Base-by-base conservation (phyloP, 2,797 vertebrate genomes). In the Microtus agrestis region DNA sequence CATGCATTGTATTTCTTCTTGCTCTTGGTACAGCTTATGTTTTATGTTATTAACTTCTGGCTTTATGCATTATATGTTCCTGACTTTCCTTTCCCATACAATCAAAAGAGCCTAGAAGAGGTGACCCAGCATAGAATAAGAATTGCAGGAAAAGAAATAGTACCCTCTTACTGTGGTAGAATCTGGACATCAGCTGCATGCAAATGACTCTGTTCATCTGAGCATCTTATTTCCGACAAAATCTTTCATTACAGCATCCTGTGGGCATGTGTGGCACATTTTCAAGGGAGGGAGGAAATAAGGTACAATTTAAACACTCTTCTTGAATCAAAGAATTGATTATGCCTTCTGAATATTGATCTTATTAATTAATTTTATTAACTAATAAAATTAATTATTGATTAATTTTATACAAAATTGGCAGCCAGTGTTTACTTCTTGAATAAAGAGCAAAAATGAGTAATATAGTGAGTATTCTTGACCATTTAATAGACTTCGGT, bases 401-500 rank as follows among this genome's bases (percentile, higher is more conserved):
- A 40, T 88, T 82, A 56, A 34, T 79, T 93, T 91, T 78, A 96
- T 14, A 76, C 14, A 81, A 92, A 86, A 86, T 71, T 27, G 91
- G 54, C 6, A 59, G 43, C 23, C 69, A 80, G 61, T 21, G 69
- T 85, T 88, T 91, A 69, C 43, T 81, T 88, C 48, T 87, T 78
- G 56, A 67, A 23, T 34, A 76, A 88, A 67, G 2, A 88, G 37
- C 59, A 87, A 95, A 95, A 91, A 61, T 56, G 29, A 71, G 11
- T 48, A 84, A 79, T 54, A 59, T 43, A 71, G 2, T 63, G 74
- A 81, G 25, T n/a, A 59, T 17, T 54, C 23, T 56, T 88, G 48
- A 88, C 37, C 51, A 2, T 40, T 79, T 59, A 88, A 29, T 14
- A 77, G 48, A 14, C 25, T 90, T 93, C 14, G 59, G 40, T 51